phyloP scores from a whole-genome alignment of 2,113 vertebrate species.

The Notothenia coriiceps region DNA sequence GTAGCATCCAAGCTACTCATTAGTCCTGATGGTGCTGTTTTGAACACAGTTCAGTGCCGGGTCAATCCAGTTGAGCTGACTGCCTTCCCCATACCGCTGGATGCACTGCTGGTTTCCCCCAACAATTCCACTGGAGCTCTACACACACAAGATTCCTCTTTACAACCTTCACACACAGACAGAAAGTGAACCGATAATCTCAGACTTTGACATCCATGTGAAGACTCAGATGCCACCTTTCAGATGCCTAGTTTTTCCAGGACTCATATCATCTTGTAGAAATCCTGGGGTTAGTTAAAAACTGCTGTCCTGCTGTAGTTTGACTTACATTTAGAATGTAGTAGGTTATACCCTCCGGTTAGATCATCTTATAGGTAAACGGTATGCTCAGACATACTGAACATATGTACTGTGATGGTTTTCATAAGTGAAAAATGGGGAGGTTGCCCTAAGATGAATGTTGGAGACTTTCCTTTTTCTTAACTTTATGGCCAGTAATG shows the following conservation, averaged over 20 bases:
- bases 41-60: slow-evolving; percentile 87
- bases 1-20: slow-evolving; percentile 89
- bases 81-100: slow-evolving; percentile 76
- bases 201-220: slow-evolving; percentile 36
- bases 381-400: slow-evolving; percentile 45
- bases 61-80: slow-evolving; percentile 73
- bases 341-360: slow-evolving; percentile 48
- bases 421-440: slow-evolving; percentile 42
- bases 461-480: slow-evolving; percentile 32
- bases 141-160: slow-evolving; percentile 76
- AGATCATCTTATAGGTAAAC: slow-evolving; percentile 37
- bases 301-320: slow-evolving; percentile 55
- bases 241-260: slow-evolving; percentile 33
- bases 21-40: slow-evolving; percentile 91
- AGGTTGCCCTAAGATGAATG: slow-evolving; percentile 52
- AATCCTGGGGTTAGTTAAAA: slow-evolving; percentile 32
- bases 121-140: slow-evolving; percentile 81
- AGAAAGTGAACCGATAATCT: slow-evolving; percentile 58
- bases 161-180: slow-evolving; percentile 55
- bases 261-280: slow-evolving; percentile 38
- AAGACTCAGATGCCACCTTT: slow-evolving; percentile 22
- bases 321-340: slow-evolving; percentile 41
- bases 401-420: slow-evolving; percentile 64
- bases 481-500: slow-evolving; percentile 75
- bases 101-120: slow-evolving; percentile 80